Conservation (phyloP, 2,113 vertebrate genomes). For the Marmota flaviventris region DNA sequence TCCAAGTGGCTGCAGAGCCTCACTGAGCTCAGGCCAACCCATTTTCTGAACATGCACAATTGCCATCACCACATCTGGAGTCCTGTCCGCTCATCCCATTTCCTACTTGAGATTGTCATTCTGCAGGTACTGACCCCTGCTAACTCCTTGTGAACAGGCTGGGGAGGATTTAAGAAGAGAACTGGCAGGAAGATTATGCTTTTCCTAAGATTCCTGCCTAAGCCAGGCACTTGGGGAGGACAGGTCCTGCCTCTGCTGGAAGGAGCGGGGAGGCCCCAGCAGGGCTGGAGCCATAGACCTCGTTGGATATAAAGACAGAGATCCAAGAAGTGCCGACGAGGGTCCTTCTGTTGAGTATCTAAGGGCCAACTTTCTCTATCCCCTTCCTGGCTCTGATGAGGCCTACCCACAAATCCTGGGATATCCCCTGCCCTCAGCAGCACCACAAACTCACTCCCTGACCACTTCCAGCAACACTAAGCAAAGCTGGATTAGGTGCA, state of each 20-base stretch:
- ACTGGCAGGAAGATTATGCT: neutral
- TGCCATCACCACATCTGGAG: neutral
- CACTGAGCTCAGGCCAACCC: neutral
- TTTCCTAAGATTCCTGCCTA: neutral
- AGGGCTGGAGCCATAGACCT: neutral
- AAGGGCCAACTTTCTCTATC: neutral
- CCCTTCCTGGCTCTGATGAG: neutral
- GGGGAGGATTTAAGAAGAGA: neutral
- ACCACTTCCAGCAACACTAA: neutral
- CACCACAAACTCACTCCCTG: neutral
- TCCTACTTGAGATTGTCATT: neutral
- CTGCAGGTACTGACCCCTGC: neutral
- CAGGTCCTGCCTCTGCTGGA: neutral
- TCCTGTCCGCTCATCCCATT: no score
- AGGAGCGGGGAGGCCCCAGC: neutral
- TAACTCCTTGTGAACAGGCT: neutral
- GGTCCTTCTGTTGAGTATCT: neutral
- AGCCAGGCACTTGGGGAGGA: neutral
- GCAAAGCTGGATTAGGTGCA: slow-evolving; percentile 16
- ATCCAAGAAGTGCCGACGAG: neutral
- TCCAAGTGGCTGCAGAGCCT: neutral
- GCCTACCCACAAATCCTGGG: neutral
- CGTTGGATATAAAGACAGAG: neutral
- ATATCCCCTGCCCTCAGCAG: neutral
- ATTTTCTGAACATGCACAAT: neutral